Percentiles rank a stretch among this genome's conserved stretches.
phyloP scores from a whole-genome alignment of 2,113 vertebrate genomes.

The Lepus timidus region DNA sequence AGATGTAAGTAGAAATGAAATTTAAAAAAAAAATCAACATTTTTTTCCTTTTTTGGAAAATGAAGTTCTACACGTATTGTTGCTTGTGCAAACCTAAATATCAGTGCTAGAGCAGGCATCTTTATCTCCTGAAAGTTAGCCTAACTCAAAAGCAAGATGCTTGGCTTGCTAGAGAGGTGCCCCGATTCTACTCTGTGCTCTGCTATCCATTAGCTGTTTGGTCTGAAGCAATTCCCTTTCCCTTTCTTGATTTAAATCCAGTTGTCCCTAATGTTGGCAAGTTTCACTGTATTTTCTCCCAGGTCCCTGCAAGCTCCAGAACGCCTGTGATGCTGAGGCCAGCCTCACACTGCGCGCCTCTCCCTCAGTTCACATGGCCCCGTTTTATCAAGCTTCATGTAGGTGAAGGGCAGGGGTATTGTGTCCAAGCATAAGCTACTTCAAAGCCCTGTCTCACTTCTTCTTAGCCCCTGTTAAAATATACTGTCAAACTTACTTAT shows the following conservation, averaged over 20 bases:
- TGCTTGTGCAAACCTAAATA: neutral
- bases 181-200: constrained; percentile 27
- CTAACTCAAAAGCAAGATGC: neutral
- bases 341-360: neutral
- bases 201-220: constrained; percentile 46
- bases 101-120: neutral
- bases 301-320: constrained; percentile 62
- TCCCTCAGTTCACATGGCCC: neutral
- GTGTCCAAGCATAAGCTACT: neutral
- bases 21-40: neutral
- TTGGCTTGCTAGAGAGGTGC: neutral
- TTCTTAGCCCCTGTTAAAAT: constrained; percentile 5
- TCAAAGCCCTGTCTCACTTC: neutral
- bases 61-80: neutral
- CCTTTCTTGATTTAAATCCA: constrained; percentile 70
- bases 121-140: neutral
- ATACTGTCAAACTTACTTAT: neutral
- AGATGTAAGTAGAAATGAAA: neutral
- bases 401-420: neutral
- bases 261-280: constrained; percentile 73
- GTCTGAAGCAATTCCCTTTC: constrained; percentile 61
- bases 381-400: constrained; percentile 24
- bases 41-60: constrained; percentile 1
- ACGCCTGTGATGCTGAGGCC: constrained; percentile 14
- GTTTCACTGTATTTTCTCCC: constrained; percentile 52